Conservation (phyloP, 2,888 invertebrate species). For the Ligdia adustata region DNA sequence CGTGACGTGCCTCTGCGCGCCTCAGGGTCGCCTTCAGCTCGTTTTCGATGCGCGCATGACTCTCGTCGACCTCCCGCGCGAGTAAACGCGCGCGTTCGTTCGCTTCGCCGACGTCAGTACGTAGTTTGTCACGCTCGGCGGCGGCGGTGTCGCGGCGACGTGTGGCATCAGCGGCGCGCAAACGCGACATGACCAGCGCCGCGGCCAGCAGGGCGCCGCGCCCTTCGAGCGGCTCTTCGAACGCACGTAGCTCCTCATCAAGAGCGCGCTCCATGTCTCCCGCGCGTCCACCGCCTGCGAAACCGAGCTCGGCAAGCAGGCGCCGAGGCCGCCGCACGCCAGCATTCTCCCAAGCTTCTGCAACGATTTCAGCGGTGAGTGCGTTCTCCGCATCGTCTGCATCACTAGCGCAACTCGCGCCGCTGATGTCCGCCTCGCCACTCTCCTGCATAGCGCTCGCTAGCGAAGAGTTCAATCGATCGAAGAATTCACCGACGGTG, state of each 20-base stretch:
- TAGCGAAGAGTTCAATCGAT: constrained; percentile 63
- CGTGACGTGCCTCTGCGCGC: constrained; percentile 89
- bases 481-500: constrained; percentile 77
- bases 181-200: constrained; percentile 86
- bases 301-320: constrained; percentile 88
- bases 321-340: constrained; percentile 86
- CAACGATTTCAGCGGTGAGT: constrained; percentile 79
- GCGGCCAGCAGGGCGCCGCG: constrained; percentile 82
- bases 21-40: constrained; percentile 88
- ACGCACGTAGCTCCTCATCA: constrained; percentile 85
- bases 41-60: constrained; percentile 92
- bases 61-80: constrained; percentile 96
- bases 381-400: constrained; percentile 43
- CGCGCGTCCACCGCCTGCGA: constrained; percentile 83
- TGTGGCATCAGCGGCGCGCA: constrained; percentile 89
- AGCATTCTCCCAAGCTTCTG: constrained; percentile 89
- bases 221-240: constrained; percentile 42
- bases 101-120: constrained; percentile 90
- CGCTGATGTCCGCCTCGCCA: constrained; percentile 27
- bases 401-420: constrained; percentile 45
- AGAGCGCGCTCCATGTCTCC: constrained; percentile 86
- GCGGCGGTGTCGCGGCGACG: constrained; percentile 86
- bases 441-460: constrained; percentile 59
- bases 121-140: constrained; percentile 93
- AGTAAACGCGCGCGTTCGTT: constrained; percentile 91